Base-by-base conservation (phyloP, 2,113 vertebrate genomes). In the Ahaetulla prasina region DNA sequence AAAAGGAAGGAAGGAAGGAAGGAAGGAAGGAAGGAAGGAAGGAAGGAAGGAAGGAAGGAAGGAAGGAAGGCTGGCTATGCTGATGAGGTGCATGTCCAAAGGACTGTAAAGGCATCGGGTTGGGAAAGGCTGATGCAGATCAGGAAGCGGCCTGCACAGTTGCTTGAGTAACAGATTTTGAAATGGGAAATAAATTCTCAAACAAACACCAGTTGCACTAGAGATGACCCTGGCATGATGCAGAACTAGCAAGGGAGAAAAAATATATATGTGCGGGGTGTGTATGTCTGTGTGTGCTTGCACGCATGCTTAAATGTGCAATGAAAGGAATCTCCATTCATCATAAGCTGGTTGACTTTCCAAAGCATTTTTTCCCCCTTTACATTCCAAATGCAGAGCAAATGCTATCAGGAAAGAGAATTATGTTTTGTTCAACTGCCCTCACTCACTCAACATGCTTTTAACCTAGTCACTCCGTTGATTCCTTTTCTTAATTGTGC, bases 151-250 rank as follows among this genome's bases (percentile, higher is more conserved):
- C 95, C 94, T 95, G 95, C 96, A 91, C 95, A 96, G 94, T 96
- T 94, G 96, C 93, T 89, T 94, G 95, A 95, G 0, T 2, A 95
- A 39, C 95, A 96, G 95, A 94, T 95, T 96, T 94, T 94, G 60
- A 95, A 94, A 93, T 93, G 68, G 95, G 95, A 95, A 96, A 95
- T 89, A 86, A 91, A 63, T 94, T 95, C 95, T 95, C 92, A 94
- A 93, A 92, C 92, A 94, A 95, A 96, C 96, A 96, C 89, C 93
- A 94, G 89, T 93, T 96, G 96, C 96, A 94, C 96, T 94, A 87
- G 35, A 91, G 90, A 0, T 96, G 97, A 97, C 96, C 96, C 89
- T 49, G 90, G 16, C 9, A n/a, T 90, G 92, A 94, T 95, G 74
- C 45, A 60, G 88, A 93, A 93, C 90, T 95, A 95, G 94, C 95